Evolutionary conservation across 2,113 vertebrate genomes (phyloP).

Genomic region (Tapirus terrestris): DNA sequence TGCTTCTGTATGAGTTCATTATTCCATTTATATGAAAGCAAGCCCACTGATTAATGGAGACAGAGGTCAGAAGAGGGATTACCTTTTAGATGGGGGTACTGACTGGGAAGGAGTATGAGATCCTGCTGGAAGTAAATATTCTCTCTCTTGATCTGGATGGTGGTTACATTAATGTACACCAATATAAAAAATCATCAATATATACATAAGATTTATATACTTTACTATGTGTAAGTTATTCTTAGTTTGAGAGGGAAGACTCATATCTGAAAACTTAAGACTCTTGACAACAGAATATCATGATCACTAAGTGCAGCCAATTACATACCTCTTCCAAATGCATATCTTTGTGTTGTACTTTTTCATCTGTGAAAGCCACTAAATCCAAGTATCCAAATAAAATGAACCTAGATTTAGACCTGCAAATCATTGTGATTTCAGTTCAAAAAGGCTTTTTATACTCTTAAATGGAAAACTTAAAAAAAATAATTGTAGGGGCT

Average conservation of each 20-base stretch:
- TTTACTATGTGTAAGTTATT: background rate
- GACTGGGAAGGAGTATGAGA: background rate
- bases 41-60: background rate
- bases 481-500: no score
- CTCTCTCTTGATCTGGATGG: background rate
- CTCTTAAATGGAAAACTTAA: background rate
- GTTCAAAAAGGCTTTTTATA: background rate
- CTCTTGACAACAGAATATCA: background rate
- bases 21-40: background rate
- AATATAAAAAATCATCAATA: background rate
- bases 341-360: background rate
- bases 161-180: background rate
- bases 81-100: background rate
- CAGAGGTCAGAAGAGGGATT: background rate
- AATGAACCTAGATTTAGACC: background rate
- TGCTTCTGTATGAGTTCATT: background rate
- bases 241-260: background rate
- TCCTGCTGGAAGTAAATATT: background rate
- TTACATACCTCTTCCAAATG: background rate
- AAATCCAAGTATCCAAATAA: background rate
- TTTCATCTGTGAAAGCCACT: background rate
- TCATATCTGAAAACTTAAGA: background rate
- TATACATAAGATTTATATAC: background rate
- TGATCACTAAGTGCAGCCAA: background rate
- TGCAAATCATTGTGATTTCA: background rate